Base-by-base conservation (phyloP, 2,113 vertebrate genomes). In the Empidonax alnorum region DNA sequence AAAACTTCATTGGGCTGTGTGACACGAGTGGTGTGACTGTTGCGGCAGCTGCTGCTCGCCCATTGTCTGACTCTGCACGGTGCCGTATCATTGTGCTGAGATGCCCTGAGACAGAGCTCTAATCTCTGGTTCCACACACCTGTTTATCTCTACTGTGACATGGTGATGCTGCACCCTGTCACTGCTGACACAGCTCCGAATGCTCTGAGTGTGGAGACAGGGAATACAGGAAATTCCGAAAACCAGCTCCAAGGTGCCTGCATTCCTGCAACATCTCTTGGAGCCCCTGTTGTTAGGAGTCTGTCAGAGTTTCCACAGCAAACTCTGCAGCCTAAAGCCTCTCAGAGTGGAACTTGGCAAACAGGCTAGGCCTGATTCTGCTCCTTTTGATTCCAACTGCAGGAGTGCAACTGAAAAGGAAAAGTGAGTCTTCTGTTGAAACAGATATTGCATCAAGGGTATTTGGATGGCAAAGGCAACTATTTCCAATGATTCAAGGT, bases 371-470 rank as follows among this genome's bases (percentile, higher is more conserved):
- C 12, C 47, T 46, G 35, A 2, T 23, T 39, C 65, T 65, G 39
- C 69, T 82, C 47, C 52, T 0, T 0, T 5, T 11, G 23, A 13
- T 18, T 8, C 63, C 69, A 42, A 10, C n/a, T 16, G 30, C 35
- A 7, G 65, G 37, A 44, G 28, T 0, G 0, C 5, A 24, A 23
- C 30, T 21, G 31, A 16, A 56, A n/a, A 21, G 31, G 41, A 0
- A 0, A 39, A 58, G 18, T 8, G 56, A 33, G 28, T 47, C 49
- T 79, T 56, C 42, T 19, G 27, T 35, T 35, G 39, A 22, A 93
- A 39, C 5, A 33, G 42, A 14, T 15, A 24, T 0, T 77, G 27
- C 3, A 13, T 68, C 21, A 28, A 12, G 28, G 35, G 27, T 25
- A 11, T 11, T 42, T 37, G 52, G 33, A 8, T n/a, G 28, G 44